Conservation (phyloP, 2,888 invertebrate species). For the Deilephila porcellus region DNA sequence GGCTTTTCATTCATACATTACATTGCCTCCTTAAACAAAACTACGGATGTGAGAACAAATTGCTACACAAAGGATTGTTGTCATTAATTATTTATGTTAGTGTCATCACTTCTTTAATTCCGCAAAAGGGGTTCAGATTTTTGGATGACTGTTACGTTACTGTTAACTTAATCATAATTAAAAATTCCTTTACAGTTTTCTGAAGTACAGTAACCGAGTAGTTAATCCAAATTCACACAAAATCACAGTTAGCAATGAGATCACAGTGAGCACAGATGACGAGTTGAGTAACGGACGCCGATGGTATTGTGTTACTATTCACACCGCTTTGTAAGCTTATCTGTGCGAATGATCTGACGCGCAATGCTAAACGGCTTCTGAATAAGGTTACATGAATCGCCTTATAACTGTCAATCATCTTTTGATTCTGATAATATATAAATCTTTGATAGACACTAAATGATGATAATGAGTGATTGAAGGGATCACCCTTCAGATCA, state of each 20-base stretch:
- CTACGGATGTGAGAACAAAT: not conserved
- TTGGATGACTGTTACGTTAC: too few species aligned
- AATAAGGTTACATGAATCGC: not conserved
- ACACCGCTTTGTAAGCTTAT: constrained; percentile 9
- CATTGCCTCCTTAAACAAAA: not conserved
- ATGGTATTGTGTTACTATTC: constrained; percentile 13
- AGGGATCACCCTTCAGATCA: too few species aligned
- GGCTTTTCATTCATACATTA: not conserved
- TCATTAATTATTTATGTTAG: not conserved
- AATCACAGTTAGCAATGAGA: not conserved
- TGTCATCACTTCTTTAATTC: not conserved
- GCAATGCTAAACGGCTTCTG: not conserved
- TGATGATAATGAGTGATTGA: too few species aligned
- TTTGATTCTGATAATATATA: too few species aligned
- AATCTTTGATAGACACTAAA: too few species aligned
- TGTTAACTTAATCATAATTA: too few species aligned
- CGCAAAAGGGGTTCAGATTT: not conserved
- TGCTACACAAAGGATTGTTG: not conserved
- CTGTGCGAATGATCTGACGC: not conserved
- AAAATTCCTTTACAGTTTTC: too few species aligned
- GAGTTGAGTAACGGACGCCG: constrained; percentile 1
- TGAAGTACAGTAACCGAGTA: not conserved
- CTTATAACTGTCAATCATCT: not conserved
- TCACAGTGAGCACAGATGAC: not conserved
- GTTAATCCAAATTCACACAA: not conserved